Evolutionary conservation across 2,797 vertebrate species (phyloP), one percentile per base, ranked within the genome.

Genomic region (Fundulus diaphanus): DNA sequence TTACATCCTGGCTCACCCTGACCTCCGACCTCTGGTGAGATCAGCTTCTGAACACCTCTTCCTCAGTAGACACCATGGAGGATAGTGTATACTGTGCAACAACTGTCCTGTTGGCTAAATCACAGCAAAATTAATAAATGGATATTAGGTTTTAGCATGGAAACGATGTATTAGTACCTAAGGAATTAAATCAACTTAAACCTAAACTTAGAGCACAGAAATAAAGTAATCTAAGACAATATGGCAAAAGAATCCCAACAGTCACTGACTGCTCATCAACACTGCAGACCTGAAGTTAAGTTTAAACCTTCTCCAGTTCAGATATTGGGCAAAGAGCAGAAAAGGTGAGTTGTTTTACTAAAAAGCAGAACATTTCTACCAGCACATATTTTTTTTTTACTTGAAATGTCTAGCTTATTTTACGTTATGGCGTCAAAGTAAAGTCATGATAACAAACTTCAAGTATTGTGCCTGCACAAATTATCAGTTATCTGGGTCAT

Each of bases 1-100:
- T n/a, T 99, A 99, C 93, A 98, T 99, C 86, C 95, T 99, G 77
- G 96, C 97, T 1, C 98, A 99, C 82, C 98, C 98, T 2, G 97
- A 99, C 89, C 97, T 99, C 20, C 96, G 97, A 73, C 98, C 98
- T 68, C 85, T 99, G 95, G 98, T 99, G 77, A 92, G 93, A 82
- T 68, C 29, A 68, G 18, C 1, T 51, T 71, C 33, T 0, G 65
- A 40, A 52, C 7, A 33, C 3, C 11, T 16, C 8, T 9, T 37
- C 9, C 20, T 4, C 22, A 35, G 13, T 13, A 57, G 24, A n/a
- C 11, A n/a, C 33, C 7, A 18, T 18, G 22, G 2, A 27, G 3
- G 5, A 52, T 33, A 69, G 22, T 56, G 66, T 68, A 48, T 48
- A 16, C 16, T 16, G 46, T 48, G 46, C 46, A 48, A 48, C 46